A percentile compares a stretch with the other conserved stretches of the same genome.
Conservation (phyloP, 2,888 invertebrate species). For the Agrotis ipsilon region DNA sequence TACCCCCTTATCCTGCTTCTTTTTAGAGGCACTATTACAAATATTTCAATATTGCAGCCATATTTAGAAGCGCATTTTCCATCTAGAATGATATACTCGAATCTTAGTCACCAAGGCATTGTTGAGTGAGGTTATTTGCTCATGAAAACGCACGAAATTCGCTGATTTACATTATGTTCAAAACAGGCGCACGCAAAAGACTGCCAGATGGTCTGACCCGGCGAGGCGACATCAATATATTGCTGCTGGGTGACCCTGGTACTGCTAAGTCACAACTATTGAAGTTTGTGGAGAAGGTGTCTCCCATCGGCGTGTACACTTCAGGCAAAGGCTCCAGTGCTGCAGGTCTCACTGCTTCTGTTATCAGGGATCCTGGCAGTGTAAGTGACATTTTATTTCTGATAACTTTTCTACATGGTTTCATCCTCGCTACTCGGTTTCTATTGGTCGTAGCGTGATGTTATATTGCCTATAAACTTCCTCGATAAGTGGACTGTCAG, state of each 20-base stretch:
- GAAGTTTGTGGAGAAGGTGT: conserved; percentile 98
- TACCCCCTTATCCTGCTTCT: no score
- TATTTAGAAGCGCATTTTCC: no score
- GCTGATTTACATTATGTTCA: not conserved
- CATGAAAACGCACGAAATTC: no score
- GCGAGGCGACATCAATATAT: conserved; percentile 98
- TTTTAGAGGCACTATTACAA: no score
- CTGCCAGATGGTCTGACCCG: conserved; percentile 98
- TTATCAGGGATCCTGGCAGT: conserved; percentile 97
- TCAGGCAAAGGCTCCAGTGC: conserved; percentile 99
- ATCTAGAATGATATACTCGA: no score
- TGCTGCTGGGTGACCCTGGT: conserved; percentile 99
- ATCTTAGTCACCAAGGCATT: no score
- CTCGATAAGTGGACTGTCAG: no score
- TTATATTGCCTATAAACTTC: no score
- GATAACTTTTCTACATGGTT: no score
- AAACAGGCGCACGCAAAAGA: conserved; percentile 94
- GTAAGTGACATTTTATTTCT: conserved; percentile 89
- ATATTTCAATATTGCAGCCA: not conserved
- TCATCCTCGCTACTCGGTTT: no score
- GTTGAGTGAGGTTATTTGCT: no score
- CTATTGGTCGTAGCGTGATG: no score
- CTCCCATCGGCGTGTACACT: conserved; percentile 98
- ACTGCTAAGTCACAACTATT: conserved; percentile 99
- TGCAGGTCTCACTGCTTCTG: conserved; percentile 99